A percentile compares a stretch with the other conserved stretches of the same genome.
These are phyloP conservation scores for Gracilinanus agilis DNA, from an alignment of 2,113 vertebrate genomes.

Conservation along the genomic window DNA sequence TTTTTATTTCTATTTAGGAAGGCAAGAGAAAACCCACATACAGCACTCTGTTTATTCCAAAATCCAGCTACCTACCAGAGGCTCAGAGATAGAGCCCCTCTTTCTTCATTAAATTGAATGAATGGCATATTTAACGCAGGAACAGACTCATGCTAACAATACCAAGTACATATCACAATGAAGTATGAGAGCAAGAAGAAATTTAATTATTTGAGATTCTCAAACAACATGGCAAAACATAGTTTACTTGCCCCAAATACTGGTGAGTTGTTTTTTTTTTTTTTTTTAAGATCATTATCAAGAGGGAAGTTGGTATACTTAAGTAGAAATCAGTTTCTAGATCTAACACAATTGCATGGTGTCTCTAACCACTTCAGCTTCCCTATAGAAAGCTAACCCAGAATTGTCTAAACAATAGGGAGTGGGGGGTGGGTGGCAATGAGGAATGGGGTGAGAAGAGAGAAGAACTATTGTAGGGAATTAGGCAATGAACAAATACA, in stretches of 20 bases:
- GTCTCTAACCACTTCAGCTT: not conserved
- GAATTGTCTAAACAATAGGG: not conserved
- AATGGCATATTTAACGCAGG: not conserved
- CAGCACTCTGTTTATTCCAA: conserved; percentile 1
- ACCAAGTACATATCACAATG: not conserved
- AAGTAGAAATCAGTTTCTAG: conserved; percentile 5
- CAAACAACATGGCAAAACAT: conserved; percentile 24
- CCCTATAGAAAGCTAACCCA: not conserved
- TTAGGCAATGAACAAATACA: not conserved
- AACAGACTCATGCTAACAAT: not conserved
- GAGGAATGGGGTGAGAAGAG: too few relatives aligned
- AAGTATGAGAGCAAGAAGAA: not conserved
- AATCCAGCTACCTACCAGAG: not conserved
- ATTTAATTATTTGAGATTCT: not conserved
- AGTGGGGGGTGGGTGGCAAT: not conserved
- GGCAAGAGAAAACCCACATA: not conserved
- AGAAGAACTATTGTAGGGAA: not conserved
- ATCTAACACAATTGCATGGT: conserved; percentile 25
- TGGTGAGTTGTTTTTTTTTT: not conserved
- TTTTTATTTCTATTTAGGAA: not conserved
- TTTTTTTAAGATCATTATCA: conserved; percentile 30
- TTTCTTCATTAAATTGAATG: conserved; percentile 14
- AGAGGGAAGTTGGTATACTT: not conserved
- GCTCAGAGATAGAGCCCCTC: not conserved
- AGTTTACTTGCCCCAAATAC: conserved; percentile 26